These are phyloP conservation scores for Myrmecobius fasciatus DNA, from an alignment of 2,113 vertebrate genomes.

Conservation along the genomic window DNA sequence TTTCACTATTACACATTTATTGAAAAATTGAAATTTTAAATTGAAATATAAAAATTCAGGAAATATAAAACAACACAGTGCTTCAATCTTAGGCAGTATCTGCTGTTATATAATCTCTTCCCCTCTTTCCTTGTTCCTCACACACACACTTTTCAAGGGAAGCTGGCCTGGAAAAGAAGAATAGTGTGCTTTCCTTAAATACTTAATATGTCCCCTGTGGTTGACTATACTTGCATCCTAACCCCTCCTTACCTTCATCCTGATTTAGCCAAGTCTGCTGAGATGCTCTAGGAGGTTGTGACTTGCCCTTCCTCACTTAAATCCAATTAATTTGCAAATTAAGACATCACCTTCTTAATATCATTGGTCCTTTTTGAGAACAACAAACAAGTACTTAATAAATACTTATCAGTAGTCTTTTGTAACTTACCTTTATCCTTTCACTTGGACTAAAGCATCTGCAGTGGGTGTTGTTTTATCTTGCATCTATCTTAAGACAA, in stretches of 20 bases:
- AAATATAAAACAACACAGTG: neutral
- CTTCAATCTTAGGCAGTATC: neutral
- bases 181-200: neutral
- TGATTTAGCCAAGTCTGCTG: neutral
- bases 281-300: neutral
- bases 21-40: neutral
- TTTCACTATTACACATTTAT: neutral
- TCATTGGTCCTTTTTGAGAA: too few species aligned
- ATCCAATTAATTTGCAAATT: neutral
- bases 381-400: neutral
- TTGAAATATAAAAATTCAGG: neutral
- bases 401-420: neutral
- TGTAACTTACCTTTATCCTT: neutral
- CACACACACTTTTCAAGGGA: neutral
- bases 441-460: neutral
- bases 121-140: neutral
- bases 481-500: neutral
- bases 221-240: too few species aligned
- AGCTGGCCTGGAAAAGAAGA: neutral
- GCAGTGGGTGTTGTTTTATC: neutral
- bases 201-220: neutral
- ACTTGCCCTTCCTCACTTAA: neutral
- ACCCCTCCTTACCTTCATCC: neutral
- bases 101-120: neutral
- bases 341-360: neutral